A percentile compares a stretch with the other conserved stretches of the same genome.
These are phyloP conservation scores for Acyrthosiphon pisum DNA, from an alignment of 1,140 invertebrate species.

Conservation along the genomic window DNA sequence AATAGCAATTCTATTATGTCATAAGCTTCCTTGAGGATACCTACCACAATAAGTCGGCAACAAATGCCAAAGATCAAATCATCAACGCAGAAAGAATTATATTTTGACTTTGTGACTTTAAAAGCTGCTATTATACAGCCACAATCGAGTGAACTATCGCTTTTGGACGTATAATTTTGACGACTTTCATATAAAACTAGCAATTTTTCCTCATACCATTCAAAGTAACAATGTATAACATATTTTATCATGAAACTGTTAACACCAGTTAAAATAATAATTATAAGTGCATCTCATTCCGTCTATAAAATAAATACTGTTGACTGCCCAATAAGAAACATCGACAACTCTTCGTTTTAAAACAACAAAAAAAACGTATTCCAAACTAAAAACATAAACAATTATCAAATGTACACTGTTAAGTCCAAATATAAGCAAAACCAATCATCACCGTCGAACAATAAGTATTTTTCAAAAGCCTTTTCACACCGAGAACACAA, in stretches of 20 bases:
- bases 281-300: not conserved
- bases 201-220: too few relatives aligned
- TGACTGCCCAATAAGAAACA: not conserved
- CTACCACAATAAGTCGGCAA: not conserved
- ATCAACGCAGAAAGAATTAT: not conserved
- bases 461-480: not conserved
- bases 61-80: constrained; percentile 10
- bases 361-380: not conserved
- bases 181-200: too few relatives aligned
- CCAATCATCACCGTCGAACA: not conserved
- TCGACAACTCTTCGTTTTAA: not conserved
- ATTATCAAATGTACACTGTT: not conserved
- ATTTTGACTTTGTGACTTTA: too few relatives aligned
- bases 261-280: not conserved
- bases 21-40: not conserved
- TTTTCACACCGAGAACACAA: not conserved
- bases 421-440: not conserved
- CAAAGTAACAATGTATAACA: too few relatives aligned
- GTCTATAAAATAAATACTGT: not conserved
- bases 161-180: not conserved
- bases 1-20: not conserved
- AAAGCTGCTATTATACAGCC: too few relatives aligned
- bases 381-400: not conserved
- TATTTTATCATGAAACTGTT: not conserved
- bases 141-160: not conserved